A percentile compares a stretch with the other conserved stretches of the same genome.
phyloP scores from a whole-genome alignment of 2,888 invertebrate species.

The Cephus runcator region DNA sequence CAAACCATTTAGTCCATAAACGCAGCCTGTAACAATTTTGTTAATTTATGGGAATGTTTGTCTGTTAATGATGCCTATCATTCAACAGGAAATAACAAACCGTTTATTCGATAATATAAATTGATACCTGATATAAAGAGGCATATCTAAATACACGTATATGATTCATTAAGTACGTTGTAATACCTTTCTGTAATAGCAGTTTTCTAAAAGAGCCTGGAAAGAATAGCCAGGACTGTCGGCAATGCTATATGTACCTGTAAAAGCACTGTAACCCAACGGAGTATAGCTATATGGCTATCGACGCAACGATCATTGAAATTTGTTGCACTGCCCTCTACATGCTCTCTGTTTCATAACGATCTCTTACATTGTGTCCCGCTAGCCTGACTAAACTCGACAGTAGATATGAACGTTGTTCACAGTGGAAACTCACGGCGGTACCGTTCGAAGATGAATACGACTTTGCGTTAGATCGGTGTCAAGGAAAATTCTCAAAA shows the following conservation, averaged over 20 bases:
- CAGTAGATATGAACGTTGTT: neutral
- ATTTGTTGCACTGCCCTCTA: neutral
- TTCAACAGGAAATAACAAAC: neutral
- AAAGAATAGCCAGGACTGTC: too few species aligned
- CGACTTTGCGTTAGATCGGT: neutral
- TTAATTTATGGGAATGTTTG: neutral
- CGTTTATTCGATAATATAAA: neutral
- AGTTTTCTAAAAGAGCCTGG: neutral
- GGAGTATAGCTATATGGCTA: neutral
- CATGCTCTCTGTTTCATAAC: neutral
- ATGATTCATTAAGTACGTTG: too few species aligned
- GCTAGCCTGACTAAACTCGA: neutral
- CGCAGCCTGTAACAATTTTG: neutral
- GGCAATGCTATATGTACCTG: neutral
- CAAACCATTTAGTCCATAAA: neutral
- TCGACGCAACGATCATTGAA: neutral
- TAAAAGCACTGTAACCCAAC: neutral
- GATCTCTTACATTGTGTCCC: neutral
- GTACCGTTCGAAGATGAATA: neutral
- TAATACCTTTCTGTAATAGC: too few species aligned
- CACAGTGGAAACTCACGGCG: neutral
- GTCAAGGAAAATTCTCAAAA: neutral
- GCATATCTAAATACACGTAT: too few species aligned
- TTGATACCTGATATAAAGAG: too few species aligned
- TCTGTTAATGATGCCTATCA: neutral